These are phyloP conservation scores for Leptodactylus fallax DNA, from an alignment of 2,797 vertebrate species.

Conservation along the genomic window DNA sequence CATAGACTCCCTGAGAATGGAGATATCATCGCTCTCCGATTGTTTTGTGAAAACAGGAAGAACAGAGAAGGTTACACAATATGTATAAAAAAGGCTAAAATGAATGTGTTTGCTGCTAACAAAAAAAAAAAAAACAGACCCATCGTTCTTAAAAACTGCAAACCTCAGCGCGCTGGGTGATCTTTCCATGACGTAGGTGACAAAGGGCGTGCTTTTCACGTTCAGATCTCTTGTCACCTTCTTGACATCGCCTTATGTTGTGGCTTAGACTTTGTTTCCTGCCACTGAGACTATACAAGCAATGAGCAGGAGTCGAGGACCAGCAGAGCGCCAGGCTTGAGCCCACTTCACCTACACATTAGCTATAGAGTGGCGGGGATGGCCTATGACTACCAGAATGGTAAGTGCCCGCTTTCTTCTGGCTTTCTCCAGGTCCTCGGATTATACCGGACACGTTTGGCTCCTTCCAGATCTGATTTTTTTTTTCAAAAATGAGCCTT, in stretches of 20 bases:
- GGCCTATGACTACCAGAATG: constrained; percentile 24
- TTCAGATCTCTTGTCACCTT: background rate
- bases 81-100: background rate
- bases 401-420: background rate
- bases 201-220: no score
- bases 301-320: background rate
- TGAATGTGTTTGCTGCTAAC: no score
- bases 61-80: background rate
- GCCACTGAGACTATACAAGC: background rate
- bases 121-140: background rate
- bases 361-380: background rate
- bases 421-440: background rate
- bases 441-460: background rate
- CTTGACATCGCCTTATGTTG: background rate
- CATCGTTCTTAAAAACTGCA: background rate
- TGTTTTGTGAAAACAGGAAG: background rate
- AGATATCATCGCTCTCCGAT: no score
- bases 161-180: constrained; percentile 9
- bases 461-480: background rate
- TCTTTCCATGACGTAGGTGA: constrained; percentile 15
- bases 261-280: constrained; percentile 24
- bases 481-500: no score
- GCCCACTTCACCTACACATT: background rate
- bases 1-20: background rate
- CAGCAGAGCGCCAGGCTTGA: background rate